Evolutionary conservation across 2,888 invertebrate genomes (phyloP), one percentile per base, ranked within the genome.

Genomic region (Cephus nigrinus): DNA sequence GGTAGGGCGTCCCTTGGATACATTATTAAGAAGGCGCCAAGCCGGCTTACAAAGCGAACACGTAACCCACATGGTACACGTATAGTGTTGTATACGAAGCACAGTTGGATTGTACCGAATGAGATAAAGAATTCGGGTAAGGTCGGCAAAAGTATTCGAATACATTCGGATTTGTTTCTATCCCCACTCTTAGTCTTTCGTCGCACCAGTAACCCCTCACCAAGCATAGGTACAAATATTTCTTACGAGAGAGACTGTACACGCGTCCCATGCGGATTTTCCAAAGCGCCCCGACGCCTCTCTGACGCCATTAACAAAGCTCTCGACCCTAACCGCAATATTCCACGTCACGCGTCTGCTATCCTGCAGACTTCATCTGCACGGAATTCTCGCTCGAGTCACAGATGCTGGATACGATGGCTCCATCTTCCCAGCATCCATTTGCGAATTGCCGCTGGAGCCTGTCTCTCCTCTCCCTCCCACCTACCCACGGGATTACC

Each of bases 341-440:
- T 74, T 74, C 74, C 35, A 31, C 35, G 74, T 74, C 74, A 74
- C 74, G 74, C 30, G 74, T n/a, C 23, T 31, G 34, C 35, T 23
- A 12, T 12, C 3, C 35, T 23, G 5, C 55, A 55, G 23, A 23
- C 55, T 55, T 55, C 55, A 23, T 23, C 23, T 55, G 55, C 55
- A 55, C 23, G 23, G 55, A 9, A 55, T 55, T 55, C 23, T 23
- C 23, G 55, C 55, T 2, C 55, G 9, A 55, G 55, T 55, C 23
- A 55, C 55, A 55, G 55, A 55, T 55, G 55, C 55, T 55, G 55
- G 55, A 55, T 55, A 23, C 23, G 55, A 23, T 55, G 55, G 55
- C 55, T 55, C 55, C 55, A 55, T 55, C 55, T 55, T 5, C 9
- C 23, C 55, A 55, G 55, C 55, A 55, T 55, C 55, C 55, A 55